A percentile compares a stretch with the other conserved stretches of the same genome.
These are phyloP conservation scores for Amiota communis DNA, from an alignment of 2,888 invertebrate genomes.

Conservation along the genomic window DNA sequence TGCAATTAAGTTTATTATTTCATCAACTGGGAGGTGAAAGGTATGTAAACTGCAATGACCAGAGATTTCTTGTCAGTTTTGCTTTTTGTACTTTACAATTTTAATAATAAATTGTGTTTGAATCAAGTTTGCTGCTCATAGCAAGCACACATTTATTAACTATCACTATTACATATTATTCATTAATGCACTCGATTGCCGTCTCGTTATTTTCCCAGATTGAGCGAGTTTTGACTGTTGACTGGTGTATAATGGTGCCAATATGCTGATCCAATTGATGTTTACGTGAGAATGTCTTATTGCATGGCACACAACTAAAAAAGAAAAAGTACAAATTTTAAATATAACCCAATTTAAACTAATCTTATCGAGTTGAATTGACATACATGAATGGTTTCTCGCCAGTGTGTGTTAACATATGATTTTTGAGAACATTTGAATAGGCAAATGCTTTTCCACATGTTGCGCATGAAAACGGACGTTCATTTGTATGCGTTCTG, in stretches of 20 bases:
- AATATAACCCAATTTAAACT: background rate
- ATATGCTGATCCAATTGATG: constrained; percentile 70
- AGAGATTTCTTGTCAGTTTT: too few relatives aligned
- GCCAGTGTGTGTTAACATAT: constrained; percentile 72
- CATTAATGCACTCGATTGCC: constrained; percentile 6
- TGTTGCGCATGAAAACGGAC: constrained; percentile 69
- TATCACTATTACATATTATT: background rate
- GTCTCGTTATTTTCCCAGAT: background rate
- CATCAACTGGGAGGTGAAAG: too few relatives aligned
- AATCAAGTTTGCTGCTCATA: background rate
- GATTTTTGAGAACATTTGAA: constrained; percentile 72
- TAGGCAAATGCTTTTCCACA: constrained; percentile 73
- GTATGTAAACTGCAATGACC: too few relatives aligned
- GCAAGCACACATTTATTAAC: background rate
- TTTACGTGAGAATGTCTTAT: constrained; percentile 70
- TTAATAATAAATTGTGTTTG: background rate
- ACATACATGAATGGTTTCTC: constrained; percentile 69
- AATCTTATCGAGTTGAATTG: background rate
- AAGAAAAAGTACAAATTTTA: background rate
- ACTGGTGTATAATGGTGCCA: constrained; percentile 69
- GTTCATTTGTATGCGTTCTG: constrained; percentile 72
- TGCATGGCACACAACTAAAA: constrained; percentile 67
- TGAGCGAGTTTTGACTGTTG: constrained; percentile 54
- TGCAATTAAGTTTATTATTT: too few relatives aligned
- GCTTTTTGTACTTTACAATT: constrained; percentile 18